A percentile compares a stretch with the other conserved stretches of the same genome.
Evolutionary conservation across 2,888 invertebrate species (phyloP).

Genomic region (Branchipolynoe longqiensis): DNA sequence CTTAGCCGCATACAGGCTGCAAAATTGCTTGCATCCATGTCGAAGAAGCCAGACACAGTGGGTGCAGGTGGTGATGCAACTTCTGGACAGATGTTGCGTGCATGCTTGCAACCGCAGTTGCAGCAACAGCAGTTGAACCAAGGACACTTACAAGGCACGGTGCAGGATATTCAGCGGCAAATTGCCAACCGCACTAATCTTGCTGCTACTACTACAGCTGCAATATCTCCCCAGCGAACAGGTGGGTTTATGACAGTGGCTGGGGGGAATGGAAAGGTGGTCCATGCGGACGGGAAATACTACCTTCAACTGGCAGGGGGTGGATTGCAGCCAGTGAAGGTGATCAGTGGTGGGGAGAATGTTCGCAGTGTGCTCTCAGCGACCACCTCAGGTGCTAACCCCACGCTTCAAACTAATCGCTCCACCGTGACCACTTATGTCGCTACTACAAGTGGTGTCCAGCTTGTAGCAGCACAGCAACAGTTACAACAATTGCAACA

Average conservation of each 20-base stretch:
- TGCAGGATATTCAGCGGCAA: conserved; percentile 16
- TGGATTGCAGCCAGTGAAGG: background rate
- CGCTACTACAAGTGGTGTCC: background rate
- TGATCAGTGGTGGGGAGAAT: background rate
- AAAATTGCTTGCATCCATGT: background rate
- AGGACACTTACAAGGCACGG: background rate
- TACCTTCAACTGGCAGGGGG: background rate
- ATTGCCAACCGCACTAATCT: too few relatives aligned
- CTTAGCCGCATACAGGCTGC: background rate
- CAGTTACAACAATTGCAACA: background rate
- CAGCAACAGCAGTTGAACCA: background rate
- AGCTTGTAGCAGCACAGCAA: background rate
- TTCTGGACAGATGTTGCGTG: background rate
- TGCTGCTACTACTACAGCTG: too few relatives aligned
- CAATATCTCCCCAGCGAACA: too few relatives aligned
- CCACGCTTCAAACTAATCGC: background rate
- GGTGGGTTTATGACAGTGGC: too few relatives aligned
- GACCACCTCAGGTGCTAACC: background rate
- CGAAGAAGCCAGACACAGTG: background rate
- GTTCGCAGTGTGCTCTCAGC: background rate
- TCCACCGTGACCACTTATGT: too few relatives aligned
- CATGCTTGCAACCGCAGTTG: background rate
- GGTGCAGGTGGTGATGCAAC: background rate
- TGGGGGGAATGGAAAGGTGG: background rate
- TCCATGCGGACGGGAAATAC: background rate